Evolutionary conservation across 1,140 invertebrate species (phyloP), one percentile per base, ranked within the genome.

Genomic region (Vanessa atalanta): DNA sequence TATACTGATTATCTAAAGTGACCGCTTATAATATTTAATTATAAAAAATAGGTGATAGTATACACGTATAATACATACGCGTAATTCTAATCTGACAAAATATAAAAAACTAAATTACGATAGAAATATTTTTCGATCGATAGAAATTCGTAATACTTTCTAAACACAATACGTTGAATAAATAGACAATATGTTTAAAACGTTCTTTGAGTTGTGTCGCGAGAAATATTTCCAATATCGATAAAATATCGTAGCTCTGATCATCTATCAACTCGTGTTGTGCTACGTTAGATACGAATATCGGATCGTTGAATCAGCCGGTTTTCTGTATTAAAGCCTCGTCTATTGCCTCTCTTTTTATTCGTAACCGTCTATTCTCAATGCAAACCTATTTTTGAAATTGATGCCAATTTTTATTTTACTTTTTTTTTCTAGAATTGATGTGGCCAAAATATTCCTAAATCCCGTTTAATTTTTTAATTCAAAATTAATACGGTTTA

Each of bases 231-330:
- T 69, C 47, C 70, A 69, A 76, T 76, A 65, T 76, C 75, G 65
- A 76, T 76, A 76, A 76, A 70, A 72, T 76, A 72, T 69, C 70
- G 50, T 55, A 70, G 55, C 67, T 66, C 43, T 51, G 70, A 64
- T 72, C 66, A 51, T 63, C 37, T 76, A 76, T 76, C 75, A 71
- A 76, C 53, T 72, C 60, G 70, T 76, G 75, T 72, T 69, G 61
- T 65, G 70, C 57, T 70, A 68, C 51, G 47, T 65, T 37, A 65
- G 14, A 65, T 47, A 16, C 66, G 64, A 57, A 71, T 70, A 66
- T 70, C 55, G 68, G 47, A 57, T 37, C 66, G 66, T 37, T 31
- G 63, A 65, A 65, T 65, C 63, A 47, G 63, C 37, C 63, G 14
- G 57, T 61, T 13, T 55, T 26, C 57, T 61, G 23, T 61, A 61